phyloP scores from a whole-genome alignment of 2,888 invertebrate species.

The Drosophila infuscata region DNA sequence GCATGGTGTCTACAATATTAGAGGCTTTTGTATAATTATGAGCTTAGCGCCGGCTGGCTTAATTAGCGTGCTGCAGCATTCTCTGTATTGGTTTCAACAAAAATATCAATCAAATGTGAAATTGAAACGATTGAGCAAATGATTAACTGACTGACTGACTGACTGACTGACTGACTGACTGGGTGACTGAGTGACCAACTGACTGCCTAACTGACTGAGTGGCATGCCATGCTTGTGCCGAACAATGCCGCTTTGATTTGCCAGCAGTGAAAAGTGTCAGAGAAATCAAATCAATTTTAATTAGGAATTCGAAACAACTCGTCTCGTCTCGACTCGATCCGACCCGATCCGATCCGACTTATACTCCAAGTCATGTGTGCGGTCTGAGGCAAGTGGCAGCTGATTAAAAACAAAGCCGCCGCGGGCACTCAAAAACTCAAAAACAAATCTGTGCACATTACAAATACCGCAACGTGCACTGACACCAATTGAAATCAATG shows the following conservation, averaged over 20 bases:
- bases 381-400: conserved; percentile 77
- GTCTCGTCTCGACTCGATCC: conserved; percentile 11
- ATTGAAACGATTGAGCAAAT: conserved; percentile 77
- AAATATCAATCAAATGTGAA: conserved; percentile 82
- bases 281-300: conserved; percentile 81
- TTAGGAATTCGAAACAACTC: conserved; percentile 65
- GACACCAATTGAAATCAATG: conserved; percentile 70
- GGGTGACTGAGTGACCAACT: conserved; percentile 7
- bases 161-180: conserved; percentile 38
- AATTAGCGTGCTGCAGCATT: conserved; percentile 65
- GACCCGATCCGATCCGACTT: conserved; percentile 17
- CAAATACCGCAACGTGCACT: conserved; percentile 66
- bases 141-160: conserved; percentile 41
- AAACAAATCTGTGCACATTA: conserved; percentile 54
- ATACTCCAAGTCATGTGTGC: conserved; percentile 56
- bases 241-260: conserved; percentile 79
- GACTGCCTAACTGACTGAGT: conserved; percentile 42
- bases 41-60: conserved; percentile 82
- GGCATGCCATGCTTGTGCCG: conserved; percentile 63
- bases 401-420: conserved; percentile 77
- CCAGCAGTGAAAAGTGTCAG: conserved; percentile 72
- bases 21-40: conserved; percentile 78
- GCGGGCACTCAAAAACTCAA: conserved; percentile 47
- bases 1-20: conserved; percentile 36
- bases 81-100: conserved; percentile 79